Evolutionary conservation across 2,888 invertebrate genomes (phyloP).

Genomic region (Nesidiocoris tenuis): DNA sequence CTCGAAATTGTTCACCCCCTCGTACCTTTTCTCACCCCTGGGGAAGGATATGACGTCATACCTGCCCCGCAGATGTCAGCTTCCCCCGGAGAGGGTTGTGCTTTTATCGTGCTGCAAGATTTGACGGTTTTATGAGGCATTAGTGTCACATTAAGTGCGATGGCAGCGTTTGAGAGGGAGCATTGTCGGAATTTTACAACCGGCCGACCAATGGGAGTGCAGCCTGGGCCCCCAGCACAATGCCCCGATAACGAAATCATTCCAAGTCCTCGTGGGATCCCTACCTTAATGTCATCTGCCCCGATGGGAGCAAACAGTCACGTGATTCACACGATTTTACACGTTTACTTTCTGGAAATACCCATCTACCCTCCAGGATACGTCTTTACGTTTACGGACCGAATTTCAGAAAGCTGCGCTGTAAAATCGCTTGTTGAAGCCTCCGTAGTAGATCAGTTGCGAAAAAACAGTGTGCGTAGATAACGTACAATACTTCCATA

Average conservation of each 20-base stretch:
- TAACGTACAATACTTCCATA: too few species aligned
- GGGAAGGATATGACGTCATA: neutral
- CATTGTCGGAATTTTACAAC: neutral
- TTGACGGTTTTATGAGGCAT: neutral
- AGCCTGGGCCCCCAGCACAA: neutral
- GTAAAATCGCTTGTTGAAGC: too few species aligned
- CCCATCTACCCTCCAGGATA: too few species aligned
- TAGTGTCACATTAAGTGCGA: neutral
- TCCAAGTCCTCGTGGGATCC: neutral
- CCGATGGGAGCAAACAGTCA: neutral
- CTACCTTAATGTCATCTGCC: neutral
- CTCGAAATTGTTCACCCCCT: neutral
- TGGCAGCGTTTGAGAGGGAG: neutral
- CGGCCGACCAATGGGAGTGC: neutral
- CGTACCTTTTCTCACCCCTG: neutral
- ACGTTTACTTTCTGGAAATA: too few species aligned
- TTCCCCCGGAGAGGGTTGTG: neutral
- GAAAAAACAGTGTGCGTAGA: too few species aligned
- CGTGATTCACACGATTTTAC: neutral
- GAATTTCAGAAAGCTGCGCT: too few species aligned
- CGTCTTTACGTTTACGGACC: too few species aligned
- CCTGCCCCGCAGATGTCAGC: neutral
- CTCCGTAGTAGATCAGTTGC: too few species aligned
- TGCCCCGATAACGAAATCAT: neutral
- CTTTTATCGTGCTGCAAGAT: neutral